These are phyloP conservation scores for Nasonia vitripennis DNA, from an alignment of 1,140 invertebrate genomes.

Conservation along the genomic window DNA sequence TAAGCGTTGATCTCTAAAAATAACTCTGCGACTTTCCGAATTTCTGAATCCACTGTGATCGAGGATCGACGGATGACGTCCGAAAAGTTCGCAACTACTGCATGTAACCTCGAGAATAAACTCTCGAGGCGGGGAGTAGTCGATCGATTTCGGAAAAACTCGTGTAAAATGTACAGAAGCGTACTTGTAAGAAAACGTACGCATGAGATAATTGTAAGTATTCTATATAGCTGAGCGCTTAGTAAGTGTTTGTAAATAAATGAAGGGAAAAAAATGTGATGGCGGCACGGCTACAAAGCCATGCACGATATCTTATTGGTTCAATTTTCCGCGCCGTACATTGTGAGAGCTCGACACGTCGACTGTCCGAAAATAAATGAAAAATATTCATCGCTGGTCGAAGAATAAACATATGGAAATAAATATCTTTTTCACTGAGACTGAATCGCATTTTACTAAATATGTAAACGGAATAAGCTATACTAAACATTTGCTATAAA, in stretches of 20 bases:
- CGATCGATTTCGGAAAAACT: conserved; percentile 34
- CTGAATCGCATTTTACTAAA: conserved; percentile 18
- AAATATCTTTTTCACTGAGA: conserved; percentile 22
- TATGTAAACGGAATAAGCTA: neutral
- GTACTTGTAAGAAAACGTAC: conserved; percentile 39
- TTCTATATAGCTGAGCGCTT: conserved; percentile 48
- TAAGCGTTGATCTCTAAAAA: neutral
- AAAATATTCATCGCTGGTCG: conserved; percentile 50
- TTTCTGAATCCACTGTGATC: neutral
- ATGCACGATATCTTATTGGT: conserved; percentile 68
- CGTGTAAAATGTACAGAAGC: conserved; percentile 42
- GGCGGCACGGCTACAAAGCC: conserved; percentile 67
- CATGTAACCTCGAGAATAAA: neutral
- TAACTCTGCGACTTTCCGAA: no score
- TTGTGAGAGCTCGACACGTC: conserved; percentile 59
- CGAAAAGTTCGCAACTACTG: neutral
- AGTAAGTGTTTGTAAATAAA: conserved; percentile 60
- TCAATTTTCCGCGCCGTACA: conserved; percentile 62
- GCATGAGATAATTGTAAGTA: conserved; percentile 55
- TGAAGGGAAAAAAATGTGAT: conserved; percentile 63
- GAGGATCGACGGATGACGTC: neutral
- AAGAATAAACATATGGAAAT: conserved; percentile 34
- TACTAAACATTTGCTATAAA: neutral
- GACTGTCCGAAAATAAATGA: conserved; percentile 13
- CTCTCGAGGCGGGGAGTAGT: conserved; percentile 7